Evolutionary conservation across 2,113 vertebrate genomes (phyloP), one percentile per base, ranked within the genome.

Genomic region (Hypocryptadius cinnamomeus): DNA sequence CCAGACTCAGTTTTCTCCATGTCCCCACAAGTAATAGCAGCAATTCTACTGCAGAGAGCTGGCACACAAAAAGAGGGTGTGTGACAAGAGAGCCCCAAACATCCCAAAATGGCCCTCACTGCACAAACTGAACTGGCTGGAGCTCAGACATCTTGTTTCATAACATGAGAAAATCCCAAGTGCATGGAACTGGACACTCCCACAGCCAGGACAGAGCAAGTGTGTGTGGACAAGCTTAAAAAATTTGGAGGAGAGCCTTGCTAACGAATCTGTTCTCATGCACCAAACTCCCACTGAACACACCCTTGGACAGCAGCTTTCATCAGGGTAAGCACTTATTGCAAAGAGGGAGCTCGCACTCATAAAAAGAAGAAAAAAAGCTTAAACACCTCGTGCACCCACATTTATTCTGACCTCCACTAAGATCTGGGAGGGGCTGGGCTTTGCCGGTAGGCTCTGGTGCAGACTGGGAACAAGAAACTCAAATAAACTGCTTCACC

Each of bases 231-330:
- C 0, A 1, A 87, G 42, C 72, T 85, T 64, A 54, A 93, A 79
- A 86, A 94, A 61, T 61, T 37, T 10, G 2, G 79, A 89, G 92
- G 65, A 94, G 11, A 95, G 79, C 54, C 33, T 79, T 63, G 54
- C 65, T 84, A 87, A 86, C 5, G 15, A 70, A 87, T 77, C 28
- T 94, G 84, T 89, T 93, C 88, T 60, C 70, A 20, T 35, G 45
- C 45, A 54, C 22, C 81, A 56, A 74, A 27, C 47, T 64, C 65
- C 50, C 40, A 81, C 5, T 11, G 18, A 89, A 92, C 88, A 95
- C 82, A 2, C 93, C 93, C 86, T 92, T 72, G 73, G 82, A 95
- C 33, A 93, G 81, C 25, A 42, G 89, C 88, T 95, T 56, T 69
- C 56, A 48, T 45, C 4, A 1, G 56, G 39, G 22, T n/a, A 40